Evolutionary conservation across 1,140 invertebrate species (phyloP).

Genomic region (Gryllus bimaculatus): DNA sequence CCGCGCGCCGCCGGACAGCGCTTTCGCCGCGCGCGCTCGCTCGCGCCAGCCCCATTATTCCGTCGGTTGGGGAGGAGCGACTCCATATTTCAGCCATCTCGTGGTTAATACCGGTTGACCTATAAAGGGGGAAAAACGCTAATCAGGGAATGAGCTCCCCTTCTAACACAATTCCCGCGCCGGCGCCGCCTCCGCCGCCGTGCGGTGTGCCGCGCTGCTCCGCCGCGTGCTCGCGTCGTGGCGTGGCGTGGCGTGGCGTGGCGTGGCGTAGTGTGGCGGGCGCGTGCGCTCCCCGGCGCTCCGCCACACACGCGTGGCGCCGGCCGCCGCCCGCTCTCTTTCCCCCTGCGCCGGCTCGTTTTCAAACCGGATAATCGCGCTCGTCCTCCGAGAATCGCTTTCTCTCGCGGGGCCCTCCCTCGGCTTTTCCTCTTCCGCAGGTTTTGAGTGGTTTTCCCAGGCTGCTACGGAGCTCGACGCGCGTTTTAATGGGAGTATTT

Average conservation of each 20-base stretch:
- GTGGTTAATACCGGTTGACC: not conserved
- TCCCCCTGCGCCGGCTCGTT: not conserved
- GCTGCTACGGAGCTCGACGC: not conserved
- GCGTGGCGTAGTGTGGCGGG: too few relatives aligned
- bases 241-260: too few relatives aligned
- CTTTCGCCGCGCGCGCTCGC: too few relatives aligned
- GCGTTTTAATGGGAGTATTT: not conserved
- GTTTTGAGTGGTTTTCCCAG: not conserved
- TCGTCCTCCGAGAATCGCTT: not conserved
- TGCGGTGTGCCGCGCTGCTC: not conserved
- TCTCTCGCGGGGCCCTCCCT: not conserved
- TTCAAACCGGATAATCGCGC: not conserved
- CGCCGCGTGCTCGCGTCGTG: too few relatives aligned
- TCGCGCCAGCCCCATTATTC: not conserved
- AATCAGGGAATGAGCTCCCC: not conserved
- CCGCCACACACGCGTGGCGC: not conserved
- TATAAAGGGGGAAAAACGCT: conserved; percentile 4
- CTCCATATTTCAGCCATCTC: not conserved
- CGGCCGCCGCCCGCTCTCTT: not conserved
- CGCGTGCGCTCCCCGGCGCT: not conserved
- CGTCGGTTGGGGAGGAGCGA: not conserved
- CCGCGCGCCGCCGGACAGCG: too few relatives aligned
- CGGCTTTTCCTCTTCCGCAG: not conserved
- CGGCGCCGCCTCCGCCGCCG: too few relatives aligned
- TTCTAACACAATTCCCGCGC: not conserved